A percentile compares a stretch with the other conserved stretches of the same genome.
Conservation (phyloP, 2,797 vertebrate species). For the Ptychobarbus kaznakovi region DNA sequence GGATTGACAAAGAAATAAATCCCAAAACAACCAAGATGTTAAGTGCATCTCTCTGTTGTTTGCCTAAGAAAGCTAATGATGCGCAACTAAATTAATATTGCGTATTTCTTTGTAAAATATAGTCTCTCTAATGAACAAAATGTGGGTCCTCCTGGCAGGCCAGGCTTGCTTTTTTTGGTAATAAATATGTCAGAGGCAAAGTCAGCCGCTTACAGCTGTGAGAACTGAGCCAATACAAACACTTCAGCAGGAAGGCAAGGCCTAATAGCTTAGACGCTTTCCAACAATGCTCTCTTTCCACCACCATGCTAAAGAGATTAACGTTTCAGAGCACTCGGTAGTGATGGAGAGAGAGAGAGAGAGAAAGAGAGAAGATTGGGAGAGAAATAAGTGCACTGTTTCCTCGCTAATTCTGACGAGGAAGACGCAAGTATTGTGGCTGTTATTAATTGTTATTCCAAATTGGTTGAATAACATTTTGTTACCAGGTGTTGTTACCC, state of each 20-base stretch:
- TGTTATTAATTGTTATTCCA: no score
- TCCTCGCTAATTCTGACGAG: slow-evolving; percentile 40
- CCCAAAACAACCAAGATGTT: slow-evolving; percentile 39
- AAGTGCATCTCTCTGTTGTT: slow-evolving; percentile 49
- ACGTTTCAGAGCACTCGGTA: slow-evolving; percentile 32
- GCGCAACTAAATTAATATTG: slow-evolving; percentile 60
- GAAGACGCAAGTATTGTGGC: slow-evolving; percentile 54
- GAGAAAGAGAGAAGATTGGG: neutral
- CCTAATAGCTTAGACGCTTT: slow-evolving; percentile 57
- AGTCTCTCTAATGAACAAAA: slow-evolving; percentile 65
- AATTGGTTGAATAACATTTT: no score
- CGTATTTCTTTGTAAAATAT: slow-evolving; percentile 63
- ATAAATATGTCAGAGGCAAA: slow-evolving; percentile 61
- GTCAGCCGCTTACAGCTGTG: slow-evolving; percentile 48
- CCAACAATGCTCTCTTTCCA: slow-evolving; percentile 52
- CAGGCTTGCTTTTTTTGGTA: slow-evolving; percentile 44
- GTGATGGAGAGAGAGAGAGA: slow-evolving; percentile 25
- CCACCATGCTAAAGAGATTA: slow-evolving; percentile 53
- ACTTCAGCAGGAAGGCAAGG: slow-evolving; percentile 51
- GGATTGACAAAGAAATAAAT: slow-evolving; percentile 24
- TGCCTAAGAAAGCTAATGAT: slow-evolving; percentile 61
- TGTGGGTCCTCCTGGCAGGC: slow-evolving; percentile 57
- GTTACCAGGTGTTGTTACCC: slow-evolving; percentile 22
- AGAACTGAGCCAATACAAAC: slow-evolving; percentile 58
- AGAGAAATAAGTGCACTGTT: slow-evolving; percentile 29